Percentiles rank a stretch among this genome's conserved stretches.
These are phyloP conservation scores for Bembecia ichneumoniformis DNA, from an alignment of 2,888 invertebrate genomes.

Conservation along the genomic window DNA sequence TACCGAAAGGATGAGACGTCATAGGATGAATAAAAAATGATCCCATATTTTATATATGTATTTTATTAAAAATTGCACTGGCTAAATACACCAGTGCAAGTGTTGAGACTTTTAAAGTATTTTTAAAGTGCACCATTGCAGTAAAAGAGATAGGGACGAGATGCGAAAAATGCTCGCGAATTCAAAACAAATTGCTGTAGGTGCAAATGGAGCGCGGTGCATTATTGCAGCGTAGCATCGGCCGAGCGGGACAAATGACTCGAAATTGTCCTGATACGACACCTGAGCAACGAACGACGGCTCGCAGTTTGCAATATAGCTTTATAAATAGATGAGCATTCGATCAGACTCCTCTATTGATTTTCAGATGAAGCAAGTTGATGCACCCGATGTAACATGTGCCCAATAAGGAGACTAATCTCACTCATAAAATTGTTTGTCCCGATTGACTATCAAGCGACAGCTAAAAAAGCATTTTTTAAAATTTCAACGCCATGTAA, in stretches of 20 bases:
- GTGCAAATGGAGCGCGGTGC: slow-evolving; percentile 19
- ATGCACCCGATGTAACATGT: too few relatives aligned
- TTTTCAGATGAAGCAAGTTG: background rate
- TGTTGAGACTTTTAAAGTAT: slow-evolving; percentile 1
- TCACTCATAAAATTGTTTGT: too few relatives aligned
- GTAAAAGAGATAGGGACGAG: slow-evolving; percentile 24
- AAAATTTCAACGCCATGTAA: too few relatives aligned
- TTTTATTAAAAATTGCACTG: too few relatives aligned
- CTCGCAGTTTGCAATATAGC: slow-evolving; percentile 7
- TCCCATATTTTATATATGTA: too few relatives aligned
- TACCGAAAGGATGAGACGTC: too few relatives aligned
- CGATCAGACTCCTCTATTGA: slow-evolving; percentile 6
- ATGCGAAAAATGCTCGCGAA: slow-evolving; percentile 37
- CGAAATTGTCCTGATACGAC: slow-evolving; percentile 44
- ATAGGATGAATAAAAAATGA: too few relatives aligned
- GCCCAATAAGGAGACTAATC: too few relatives aligned
- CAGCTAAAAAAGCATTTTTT: too few relatives aligned
- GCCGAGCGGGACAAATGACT: slow-evolving; percentile 22
- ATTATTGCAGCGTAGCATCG: slow-evolving; percentile 21
- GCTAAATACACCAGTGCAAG: too few relatives aligned
- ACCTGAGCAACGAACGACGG: slow-evolving; percentile 28
- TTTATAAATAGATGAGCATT: slow-evolving; percentile 17
- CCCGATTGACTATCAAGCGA: too few relatives aligned
- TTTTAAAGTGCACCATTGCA: slow-evolving; percentile 30
- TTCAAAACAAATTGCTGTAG: slow-evolving; percentile 46